A percentile compares a stretch with the other conserved stretches of the same genome.
Conservation (phyloP, 2,797 vertebrate species). For the Sebastes vulpes region DNA sequence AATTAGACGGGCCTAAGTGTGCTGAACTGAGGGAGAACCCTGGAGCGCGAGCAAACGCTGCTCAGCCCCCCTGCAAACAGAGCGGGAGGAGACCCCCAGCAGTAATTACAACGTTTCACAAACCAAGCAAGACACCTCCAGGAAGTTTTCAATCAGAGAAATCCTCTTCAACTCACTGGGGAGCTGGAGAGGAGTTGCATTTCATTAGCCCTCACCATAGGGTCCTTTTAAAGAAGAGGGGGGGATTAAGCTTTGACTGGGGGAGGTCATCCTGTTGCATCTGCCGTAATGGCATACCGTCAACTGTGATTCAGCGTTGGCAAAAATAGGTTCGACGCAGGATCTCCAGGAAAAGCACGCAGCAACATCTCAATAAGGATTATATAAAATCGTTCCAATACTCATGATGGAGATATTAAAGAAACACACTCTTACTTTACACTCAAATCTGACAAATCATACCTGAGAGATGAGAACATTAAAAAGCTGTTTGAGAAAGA, state of each 20-base stretch:
- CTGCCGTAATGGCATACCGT: conserved; percentile 33
- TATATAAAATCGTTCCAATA: background rate
- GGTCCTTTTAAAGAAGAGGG: conserved; percentile 47
- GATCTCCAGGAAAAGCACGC: background rate
- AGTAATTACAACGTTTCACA: conserved; percentile 89
- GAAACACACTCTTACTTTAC: background rate
- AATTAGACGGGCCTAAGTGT: conserved; percentile 86
- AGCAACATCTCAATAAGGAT: background rate
- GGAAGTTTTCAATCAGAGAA: conserved; percentile 86
- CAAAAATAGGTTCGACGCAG: background rate
- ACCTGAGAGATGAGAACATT: background rate
- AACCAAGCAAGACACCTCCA: conserved; percentile 85
- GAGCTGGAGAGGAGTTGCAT: conserved; percentile 72
- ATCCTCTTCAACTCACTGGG: conserved; percentile 71
- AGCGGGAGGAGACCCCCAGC: conserved; percentile 82
- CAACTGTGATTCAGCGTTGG: conserved; percentile 46
- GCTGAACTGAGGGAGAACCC: conserved; percentile 86
- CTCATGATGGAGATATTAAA: background rate
- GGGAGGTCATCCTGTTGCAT: conserved; percentile 64
- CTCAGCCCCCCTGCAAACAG: conserved; percentile 78
- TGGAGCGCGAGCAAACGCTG: conserved; percentile 74
- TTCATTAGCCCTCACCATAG: conserved; percentile 77
- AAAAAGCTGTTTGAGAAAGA: background rate
- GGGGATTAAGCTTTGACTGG: conserved; percentile 45
- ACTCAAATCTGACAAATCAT: background rate